Percentiles rank a stretch among this genome's conserved stretches.
Evolutionary conservation across 2,113 vertebrate species (phyloP).

Genomic region (Corythornis cristatus): DNA sequence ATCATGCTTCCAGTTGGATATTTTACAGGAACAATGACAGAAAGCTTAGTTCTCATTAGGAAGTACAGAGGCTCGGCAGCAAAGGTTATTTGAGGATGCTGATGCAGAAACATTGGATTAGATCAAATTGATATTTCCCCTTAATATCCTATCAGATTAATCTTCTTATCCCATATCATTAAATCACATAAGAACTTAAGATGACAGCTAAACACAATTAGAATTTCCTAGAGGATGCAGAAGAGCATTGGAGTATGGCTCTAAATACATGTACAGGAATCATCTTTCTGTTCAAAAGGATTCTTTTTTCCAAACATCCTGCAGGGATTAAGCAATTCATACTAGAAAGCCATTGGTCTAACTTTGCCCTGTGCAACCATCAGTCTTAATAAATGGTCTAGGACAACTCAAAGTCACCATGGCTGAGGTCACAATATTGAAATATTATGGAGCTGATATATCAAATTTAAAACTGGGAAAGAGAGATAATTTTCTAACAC

Average conservation of each 20-base stretch:
- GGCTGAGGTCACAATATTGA: neutral
- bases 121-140: slow-evolving; percentile 56
- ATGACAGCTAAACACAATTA: slow-evolving; percentile 50
- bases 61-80: neutral
- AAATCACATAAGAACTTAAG: slow-evolving; percentile 57
- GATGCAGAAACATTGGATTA: slow-evolving; percentile 35
- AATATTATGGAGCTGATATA: neutral
- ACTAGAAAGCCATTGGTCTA: neutral
- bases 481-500: neutral
- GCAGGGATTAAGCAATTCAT: neutral
- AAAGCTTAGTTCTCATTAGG: neutral
- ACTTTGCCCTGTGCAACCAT: neutral
- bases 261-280: neutral
- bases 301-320: neutral
- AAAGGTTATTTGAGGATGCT: slow-evolving; percentile 57
- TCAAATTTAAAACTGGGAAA: neutral
- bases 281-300: neutral
- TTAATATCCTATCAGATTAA: slow-evolving; percentile 64
- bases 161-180: slow-evolving; percentile 59
- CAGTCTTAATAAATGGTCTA: neutral
- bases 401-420: neutral
- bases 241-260: neutral
- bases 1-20: neutral
- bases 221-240: slow-evolving; percentile 41
- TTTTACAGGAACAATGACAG: neutral